A percentile compares a stretch with the other conserved stretches of the same genome.
These are phyloP conservation scores for Lycophotia porphyrea DNA, from an alignment of 2,888 invertebrate genomes.

Conservation along the genomic window DNA sequence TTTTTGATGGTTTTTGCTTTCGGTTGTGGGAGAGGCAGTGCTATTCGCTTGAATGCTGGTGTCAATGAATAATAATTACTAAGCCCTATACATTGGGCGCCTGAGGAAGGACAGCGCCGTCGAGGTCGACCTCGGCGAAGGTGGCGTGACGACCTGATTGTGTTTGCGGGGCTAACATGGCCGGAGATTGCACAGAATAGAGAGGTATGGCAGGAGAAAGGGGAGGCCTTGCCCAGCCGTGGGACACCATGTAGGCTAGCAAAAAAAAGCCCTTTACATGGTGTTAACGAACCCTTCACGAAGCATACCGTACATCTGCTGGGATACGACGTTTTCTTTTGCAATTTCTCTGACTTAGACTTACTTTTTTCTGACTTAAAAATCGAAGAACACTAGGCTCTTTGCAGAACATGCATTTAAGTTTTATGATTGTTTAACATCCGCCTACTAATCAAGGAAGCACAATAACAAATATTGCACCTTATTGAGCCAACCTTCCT, in stretches of 20 bases:
- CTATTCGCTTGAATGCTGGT: background rate
- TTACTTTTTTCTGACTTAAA: no score
- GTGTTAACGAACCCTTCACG: background rate
- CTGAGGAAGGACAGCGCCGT: no score
- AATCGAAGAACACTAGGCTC: background rate
- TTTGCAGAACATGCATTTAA: background rate
- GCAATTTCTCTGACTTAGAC: no score
- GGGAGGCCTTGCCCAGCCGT: no score
- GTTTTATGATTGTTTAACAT: background rate
- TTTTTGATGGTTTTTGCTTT: constrained; percentile 27
- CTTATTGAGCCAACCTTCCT: background rate
- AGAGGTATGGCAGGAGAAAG: no score
- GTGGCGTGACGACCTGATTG: no score
- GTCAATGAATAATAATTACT: background rate
- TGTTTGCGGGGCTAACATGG: no score
- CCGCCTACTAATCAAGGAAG: background rate
- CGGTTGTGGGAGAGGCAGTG: constrained; percentile 30
- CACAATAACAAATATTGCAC: constrained; percentile 25
- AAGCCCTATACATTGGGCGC: background rate
- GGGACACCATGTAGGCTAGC: no score
- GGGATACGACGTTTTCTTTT: background rate
- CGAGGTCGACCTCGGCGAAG: no score
- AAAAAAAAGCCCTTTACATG: background rate
- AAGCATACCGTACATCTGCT: background rate
- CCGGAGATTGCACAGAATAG: no score